Evolutionary conservation across 53 echinoderm and acorn worm genomes (phyloP).

Genomic region (Luidia sarsii): DNA sequence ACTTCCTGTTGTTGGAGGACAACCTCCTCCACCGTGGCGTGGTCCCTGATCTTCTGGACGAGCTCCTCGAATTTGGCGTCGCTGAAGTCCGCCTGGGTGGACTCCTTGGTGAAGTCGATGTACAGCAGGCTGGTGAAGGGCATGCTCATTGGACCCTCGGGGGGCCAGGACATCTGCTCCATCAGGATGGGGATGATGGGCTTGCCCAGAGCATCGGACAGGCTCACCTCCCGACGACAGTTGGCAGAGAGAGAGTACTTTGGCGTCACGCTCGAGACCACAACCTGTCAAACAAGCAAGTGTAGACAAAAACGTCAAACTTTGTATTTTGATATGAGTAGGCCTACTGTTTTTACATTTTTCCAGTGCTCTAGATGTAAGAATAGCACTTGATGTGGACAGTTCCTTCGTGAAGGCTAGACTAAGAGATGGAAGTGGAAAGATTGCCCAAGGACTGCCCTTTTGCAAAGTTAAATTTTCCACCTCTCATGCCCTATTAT

Average conservation of each 20-base stretch:
- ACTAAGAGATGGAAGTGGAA: too few species aligned
- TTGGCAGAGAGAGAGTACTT: conserved; percentile 96
- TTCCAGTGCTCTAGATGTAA: too few species aligned
- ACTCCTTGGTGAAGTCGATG: conserved; percentile 84
- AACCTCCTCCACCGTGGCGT: conserved; percentile 31
- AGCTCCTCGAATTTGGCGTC: conserved; percentile 92
- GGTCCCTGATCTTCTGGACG: conserved; percentile 66
- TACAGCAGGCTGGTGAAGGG: conserved; percentile 89
- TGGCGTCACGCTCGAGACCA: conserved; percentile 89
- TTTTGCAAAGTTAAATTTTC: too few species aligned
- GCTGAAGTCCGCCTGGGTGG: conserved; percentile 62
- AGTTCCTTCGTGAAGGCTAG: too few species aligned
- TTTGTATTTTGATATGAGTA: too few species aligned
- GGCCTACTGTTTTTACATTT: too few species aligned
- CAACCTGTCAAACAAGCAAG: conserved; percentile 69
- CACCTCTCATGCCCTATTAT: too few species aligned
- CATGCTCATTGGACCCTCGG: conserved; percentile 97
- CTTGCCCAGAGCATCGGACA: conserved; percentile 90
- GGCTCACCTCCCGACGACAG: conserved; percentile 92
- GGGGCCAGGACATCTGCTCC: conserved; percentile 88
- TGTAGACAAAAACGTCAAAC: too few species aligned
- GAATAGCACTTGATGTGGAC: too few species aligned
- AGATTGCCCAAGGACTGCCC: too few species aligned
- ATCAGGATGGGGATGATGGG: conserved; percentile 88
- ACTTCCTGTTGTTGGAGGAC: not conserved